Evolutionary conservation across 2,113 vertebrate species (phyloP), one percentile per base, ranked within the genome.

Genomic region (Cichladusa arquata): DNA sequence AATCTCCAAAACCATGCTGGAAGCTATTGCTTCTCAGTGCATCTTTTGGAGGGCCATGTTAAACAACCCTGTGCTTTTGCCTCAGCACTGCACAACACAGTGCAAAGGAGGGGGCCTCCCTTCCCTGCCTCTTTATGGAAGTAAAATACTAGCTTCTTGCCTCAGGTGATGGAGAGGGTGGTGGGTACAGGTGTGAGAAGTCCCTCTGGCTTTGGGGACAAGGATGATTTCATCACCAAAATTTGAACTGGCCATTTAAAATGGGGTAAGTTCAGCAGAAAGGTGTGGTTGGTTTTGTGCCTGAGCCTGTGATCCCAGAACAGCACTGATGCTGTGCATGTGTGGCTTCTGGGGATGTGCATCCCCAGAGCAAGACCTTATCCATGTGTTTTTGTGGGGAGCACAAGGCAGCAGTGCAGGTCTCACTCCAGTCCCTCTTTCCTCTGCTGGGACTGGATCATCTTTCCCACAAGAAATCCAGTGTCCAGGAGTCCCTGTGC

Each of bases 31-130:
- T 92, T 47, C 34, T 73, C 45, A 38, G 20, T 0, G 4, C 15
- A 29, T 53, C 15, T 51, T 48, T 57, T 64, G 19, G 34, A 60
- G 1, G 2, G 18, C 19, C 3, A 2, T 0, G 1, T 31, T 47
- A 28, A 29, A 85, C 57, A 66, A 16, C 6, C 8, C 31, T 69
- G 44, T 58, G 66, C 23, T 54, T 86, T 71, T 47, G 9, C 28
- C 36, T 67, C 58, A 92, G 40, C 28, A 20, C 26, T n/a, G 31
- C 23, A 47, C 38, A 86, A 36, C 57, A 28, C 2, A 5, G 16
- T 33, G 33, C 28, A 47, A 36, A 25, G 28, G 34, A 60, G 4
- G 3, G 8, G 9, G 5, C 44, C 0, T 7, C 26, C 9, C 16
- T 77, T 91, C 45, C 28, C 14, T 1, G 4, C 22, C 70, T n/a